Evolutionary conservation across 2,888 invertebrate genomes (phyloP).

Genomic region (Caenorhabditis sulstoni): DNA sequence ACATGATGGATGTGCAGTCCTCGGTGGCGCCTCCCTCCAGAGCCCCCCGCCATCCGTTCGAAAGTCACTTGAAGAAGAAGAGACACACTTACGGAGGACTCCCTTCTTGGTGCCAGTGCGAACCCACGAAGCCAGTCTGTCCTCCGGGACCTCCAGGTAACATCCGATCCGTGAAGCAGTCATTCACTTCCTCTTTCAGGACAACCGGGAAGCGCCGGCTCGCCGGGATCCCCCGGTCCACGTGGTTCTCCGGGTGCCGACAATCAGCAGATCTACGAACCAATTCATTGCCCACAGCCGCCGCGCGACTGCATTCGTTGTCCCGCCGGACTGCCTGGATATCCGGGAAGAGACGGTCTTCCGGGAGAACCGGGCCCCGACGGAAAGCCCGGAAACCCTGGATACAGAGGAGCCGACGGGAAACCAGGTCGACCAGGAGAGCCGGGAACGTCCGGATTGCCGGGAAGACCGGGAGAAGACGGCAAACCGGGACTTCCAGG

Average conservation of each 20-base stretch:
- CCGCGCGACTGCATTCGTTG: slow-evolving; percentile 45
- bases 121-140: slow-evolving; percentile 52
- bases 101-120: slow-evolving; percentile 56
- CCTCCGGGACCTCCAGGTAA: slow-evolving; percentile 59
- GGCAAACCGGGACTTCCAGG: slow-evolving; percentile 61
- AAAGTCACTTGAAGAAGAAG: slow-evolving; percentile 49
- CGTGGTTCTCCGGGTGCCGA: slow-evolving; percentile 52
- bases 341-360: slow-evolving; percentile 55
- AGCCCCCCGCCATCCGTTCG: slow-evolving; percentile 39
- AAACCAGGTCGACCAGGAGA: slow-evolving; percentile 59
- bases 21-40: slow-evolving; percentile 32
- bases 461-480: slow-evolving; percentile 53
- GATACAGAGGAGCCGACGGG: slow-evolving; percentile 59
- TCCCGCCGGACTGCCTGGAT: slow-evolving; percentile 42
- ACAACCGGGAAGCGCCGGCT: slow-evolving; percentile 46
- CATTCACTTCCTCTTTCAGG: slow-evolving; percentile 24
- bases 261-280: slow-evolving; percentile 52
- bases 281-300: slow-evolving; percentile 44
- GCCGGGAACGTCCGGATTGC: slow-evolving; percentile 40
- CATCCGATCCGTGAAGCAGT: background rate
- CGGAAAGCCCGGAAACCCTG: slow-evolving; percentile 59
- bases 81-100: slow-evolving; percentile 54
- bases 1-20: slow-evolving; percentile 54
- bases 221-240: slow-evolving; percentile 45
- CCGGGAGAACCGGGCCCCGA: slow-evolving; percentile 53